phyloP scores from a whole-genome alignment of 2,888 invertebrate genomes.

The Torymus auratus region DNA sequence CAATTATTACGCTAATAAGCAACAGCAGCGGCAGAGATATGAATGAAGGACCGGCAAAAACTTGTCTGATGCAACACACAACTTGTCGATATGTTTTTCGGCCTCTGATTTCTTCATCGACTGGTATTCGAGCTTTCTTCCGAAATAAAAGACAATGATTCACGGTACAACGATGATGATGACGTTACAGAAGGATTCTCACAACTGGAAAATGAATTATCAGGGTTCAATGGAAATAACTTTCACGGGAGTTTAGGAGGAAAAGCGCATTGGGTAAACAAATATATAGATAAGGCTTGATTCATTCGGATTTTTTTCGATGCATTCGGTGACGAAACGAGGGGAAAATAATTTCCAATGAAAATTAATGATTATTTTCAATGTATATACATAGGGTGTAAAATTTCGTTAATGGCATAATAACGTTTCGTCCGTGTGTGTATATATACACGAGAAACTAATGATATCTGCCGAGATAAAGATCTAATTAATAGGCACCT shows the following conservation, averaged over 20 bases:
- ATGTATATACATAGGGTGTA: too few species aligned
- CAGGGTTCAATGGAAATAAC: neutral
- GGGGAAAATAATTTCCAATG: too few species aligned
- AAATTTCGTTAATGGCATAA: too few species aligned
- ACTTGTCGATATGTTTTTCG: conserved; percentile 4
- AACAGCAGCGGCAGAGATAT: conserved; percentile 13
- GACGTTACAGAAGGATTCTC: neutral
- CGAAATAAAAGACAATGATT: conserved; percentile 13
- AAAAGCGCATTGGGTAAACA: too few species aligned
- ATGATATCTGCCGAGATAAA: too few species aligned
- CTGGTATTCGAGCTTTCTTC: conserved; percentile 31
- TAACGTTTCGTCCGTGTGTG: too few species aligned
- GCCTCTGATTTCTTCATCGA: conserved; percentile 21
- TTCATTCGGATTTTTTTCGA: too few species aligned
- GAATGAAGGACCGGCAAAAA: conserved; percentile 13
- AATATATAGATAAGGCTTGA: too few species aligned
- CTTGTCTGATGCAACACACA: conserved; percentile 34
- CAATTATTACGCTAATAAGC: conserved; percentile 47
- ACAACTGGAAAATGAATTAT: conserved; percentile 10
- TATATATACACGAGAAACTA: too few species aligned
- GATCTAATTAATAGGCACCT: too few species aligned
- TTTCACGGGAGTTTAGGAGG: neutral
- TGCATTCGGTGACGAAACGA: too few species aligned
- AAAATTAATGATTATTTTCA: too few species aligned
- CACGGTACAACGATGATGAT: neutral